Base-by-base conservation (phyloP, 2,888 invertebrate genomes). In the Alloscopus bannaensis region DNA sequence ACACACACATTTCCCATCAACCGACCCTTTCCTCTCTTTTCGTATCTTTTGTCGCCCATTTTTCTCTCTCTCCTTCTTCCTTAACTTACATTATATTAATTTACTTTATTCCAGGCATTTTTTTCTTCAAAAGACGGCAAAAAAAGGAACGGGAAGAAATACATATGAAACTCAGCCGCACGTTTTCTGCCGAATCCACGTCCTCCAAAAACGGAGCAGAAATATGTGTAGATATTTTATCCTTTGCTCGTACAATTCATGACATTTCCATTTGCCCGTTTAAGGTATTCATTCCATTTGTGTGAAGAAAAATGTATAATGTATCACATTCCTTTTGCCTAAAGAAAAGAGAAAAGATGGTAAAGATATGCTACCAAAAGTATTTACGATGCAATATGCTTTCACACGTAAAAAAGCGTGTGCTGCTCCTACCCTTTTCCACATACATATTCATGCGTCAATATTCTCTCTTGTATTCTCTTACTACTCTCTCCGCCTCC, bases 361-460 rank as follows among this genome's bases (percentile, higher is more conserved):
- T n/a, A n/a, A n/a, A n/a, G n/a, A n/a, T n/a, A n/a, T n/a, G n/a
- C n/a, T n/a, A n/a, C n/a, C n/a, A n/a, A n/a, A n/a, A 22, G 24
- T 65, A 65, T 65, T 65, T 65, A 65, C 31, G 65, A 52, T 18
- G 52, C 18, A 68, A 29, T 66, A 60, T 28, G 22, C 50, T 52
- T 50, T 42, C 65, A 40, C 20, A 18, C 26, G 16, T n/a, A n/a
- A 59, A 29, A 31, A 36, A 20, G 40, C 36, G 28, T 26, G 22
- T 8, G 2, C 20, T 55, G 6, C 20, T 8, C 18, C 3, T 26
- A 22, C 55, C 20, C 8, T n/a, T 20, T 22, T 24, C 22, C 18
- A 50, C 20, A 28, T 65, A 65, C 66, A 66, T 66, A 66, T 66
- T 68, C 55, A 55, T 68, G 57, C 18, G 1, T 36, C 55, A 55